phyloP scores from a whole-genome alignment of 2,113 vertebrate species.

The Mormyrus iriodes region DNA sequence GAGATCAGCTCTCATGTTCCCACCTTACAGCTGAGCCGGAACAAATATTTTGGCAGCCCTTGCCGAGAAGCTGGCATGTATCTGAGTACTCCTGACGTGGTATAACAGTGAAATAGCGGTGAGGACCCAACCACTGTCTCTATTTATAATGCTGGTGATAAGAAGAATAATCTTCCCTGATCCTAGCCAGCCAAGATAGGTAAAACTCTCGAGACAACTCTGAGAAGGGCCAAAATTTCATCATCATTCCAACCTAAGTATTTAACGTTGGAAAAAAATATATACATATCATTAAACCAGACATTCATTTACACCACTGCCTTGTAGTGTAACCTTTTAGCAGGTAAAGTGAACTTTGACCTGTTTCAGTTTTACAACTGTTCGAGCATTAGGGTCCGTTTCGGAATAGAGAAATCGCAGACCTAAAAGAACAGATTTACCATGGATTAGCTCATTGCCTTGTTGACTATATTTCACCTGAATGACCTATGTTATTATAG shows the following conservation, averaged over 20 bases:
- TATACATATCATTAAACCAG: neutral
- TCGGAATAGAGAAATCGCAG: neutral
- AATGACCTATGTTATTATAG: neutral
- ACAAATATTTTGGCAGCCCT: neutral
- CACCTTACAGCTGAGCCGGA: constrained; percentile 10
- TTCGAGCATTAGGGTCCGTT: neutral
- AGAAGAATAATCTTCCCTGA: neutral
- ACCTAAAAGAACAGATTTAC: neutral
- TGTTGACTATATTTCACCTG: neutral
- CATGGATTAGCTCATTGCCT: neutral
- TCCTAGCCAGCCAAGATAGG: neutral
- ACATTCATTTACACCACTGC: neutral
- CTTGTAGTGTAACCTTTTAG: neutral
- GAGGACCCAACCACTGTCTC: neutral
- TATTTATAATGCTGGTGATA: constrained; percentile 11
- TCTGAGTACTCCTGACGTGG: constrained; percentile 9
- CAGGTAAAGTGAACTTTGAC: neutral
- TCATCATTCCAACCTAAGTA: neutral
- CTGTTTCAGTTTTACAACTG: neutral
- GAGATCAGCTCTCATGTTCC: neutral
- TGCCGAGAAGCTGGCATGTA: neutral
- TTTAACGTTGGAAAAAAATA: neutral
- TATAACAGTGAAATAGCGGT: constrained; percentile 16
- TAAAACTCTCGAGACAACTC: neutral
- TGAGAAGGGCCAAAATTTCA: neutral